Conservation (phyloP, 1,140 invertebrate genomes). For the Agrypnia vestita region DNA sequence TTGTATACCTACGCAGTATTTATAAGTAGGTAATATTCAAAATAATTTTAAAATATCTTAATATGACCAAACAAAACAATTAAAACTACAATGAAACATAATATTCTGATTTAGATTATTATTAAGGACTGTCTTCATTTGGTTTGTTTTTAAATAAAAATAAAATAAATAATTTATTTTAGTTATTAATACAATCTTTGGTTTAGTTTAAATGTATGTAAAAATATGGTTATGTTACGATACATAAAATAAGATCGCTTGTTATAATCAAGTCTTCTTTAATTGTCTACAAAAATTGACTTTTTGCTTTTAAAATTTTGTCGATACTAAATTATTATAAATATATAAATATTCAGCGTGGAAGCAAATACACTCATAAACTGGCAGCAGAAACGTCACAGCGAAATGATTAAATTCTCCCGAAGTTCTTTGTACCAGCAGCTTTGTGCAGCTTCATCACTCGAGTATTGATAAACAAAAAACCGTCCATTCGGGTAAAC, state of each 20-base stretch:
- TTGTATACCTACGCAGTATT: no score
- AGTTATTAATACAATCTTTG: neutral
- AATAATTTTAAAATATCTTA: no score
- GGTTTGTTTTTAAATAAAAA: no score
- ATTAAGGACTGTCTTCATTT: neutral
- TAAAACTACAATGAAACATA: no score
- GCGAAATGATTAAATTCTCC: neutral
- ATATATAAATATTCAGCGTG: neutral
- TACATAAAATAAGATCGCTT: neutral
- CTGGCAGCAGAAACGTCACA: no score
- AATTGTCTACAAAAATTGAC: neutral
- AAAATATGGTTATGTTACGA: neutral
- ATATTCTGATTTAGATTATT: neutral
- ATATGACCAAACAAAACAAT: no score
- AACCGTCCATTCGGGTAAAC: constrained; percentile 32
- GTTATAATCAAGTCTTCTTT: neutral
- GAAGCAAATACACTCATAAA: neutral
- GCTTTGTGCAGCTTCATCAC: neutral
- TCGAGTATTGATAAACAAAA: constrained; percentile 24
- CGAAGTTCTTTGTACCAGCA: neutral
- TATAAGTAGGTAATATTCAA: no score
- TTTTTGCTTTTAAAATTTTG: neutral
- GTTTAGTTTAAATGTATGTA: neutral
- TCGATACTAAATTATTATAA: neutral
- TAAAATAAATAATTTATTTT: neutral